Evolutionary conservation across 2,113 vertebrate species (phyloP), one percentile per base, ranked within the genome.

Genomic region (Cromileptes altivelis): DNA sequence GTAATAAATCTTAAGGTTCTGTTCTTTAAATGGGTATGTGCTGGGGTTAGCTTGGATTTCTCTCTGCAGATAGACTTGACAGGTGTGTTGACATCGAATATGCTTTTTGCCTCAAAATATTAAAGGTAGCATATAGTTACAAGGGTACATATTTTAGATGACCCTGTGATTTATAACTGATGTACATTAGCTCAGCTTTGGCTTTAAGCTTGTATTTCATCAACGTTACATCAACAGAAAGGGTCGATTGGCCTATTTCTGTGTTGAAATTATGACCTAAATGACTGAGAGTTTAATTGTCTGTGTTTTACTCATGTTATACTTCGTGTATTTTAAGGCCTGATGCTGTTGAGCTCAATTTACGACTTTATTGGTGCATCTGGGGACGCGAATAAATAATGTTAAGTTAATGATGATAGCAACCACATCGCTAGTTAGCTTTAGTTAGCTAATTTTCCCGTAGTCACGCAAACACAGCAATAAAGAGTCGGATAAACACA

Each of bases 371-470:
- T 5, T 2, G 0, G 1, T 50, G 55, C 47, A 42, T 18, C 1
- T 21, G 0, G 56, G 15, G 14, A 53, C 1, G 1, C 14, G 1
- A 56, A 4, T 4, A 10, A 21, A 33, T 5, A 33, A 53, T 33
- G 2, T 45, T 45, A 65, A 18, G 4, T 63, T 73, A 27, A 27
- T 27, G 27, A 27, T 27, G 27, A 4, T 27, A 84, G 73, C 76
- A 47, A 15, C n/a, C 3, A 61, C n/a, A 21, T 9, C 17, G 74
- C 49, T 80, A 58, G 30, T 78, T 87, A 88, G 84, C 86, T 37
- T 75, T 25, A 25, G 33, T n/a, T 12, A 53, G 82, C 71, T 67
- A 50, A 0, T 25, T 50, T 21, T 10, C 4, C 62, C 6, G 13
- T 3, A 37, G 23, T 70, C 45, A 56, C 68, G 25, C 50, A 30